Base-by-base conservation (phyloP, 2,113 vertebrate species). In the Archocentrus centrarchus region DNA sequence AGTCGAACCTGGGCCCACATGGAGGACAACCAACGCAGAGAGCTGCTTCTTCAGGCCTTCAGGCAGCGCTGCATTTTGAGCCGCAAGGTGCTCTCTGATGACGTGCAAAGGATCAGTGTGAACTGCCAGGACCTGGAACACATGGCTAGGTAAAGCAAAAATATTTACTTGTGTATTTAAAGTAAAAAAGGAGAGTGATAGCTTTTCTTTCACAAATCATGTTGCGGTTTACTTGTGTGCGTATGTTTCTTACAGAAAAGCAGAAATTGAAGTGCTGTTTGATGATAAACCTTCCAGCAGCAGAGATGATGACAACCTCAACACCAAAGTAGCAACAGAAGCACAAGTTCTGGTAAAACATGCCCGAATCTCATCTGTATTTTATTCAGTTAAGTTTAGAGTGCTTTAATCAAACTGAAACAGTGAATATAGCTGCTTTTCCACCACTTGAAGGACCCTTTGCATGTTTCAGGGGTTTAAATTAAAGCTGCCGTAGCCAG, bases 261-360 rank as follows among this genome's bases (percentile, higher is more conserved):
- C 95, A 37, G 95, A 95, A 64, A 75, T 92, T 80, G 93, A 95
- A 68, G 84, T 96, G 20, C 68, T 94, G 81, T 96, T 96, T 81
- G 92, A 66, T 80, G 92, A 66, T 76, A 83, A 92, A 22, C 35
- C 85, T 11, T 91, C 85, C 10, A 82, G 78, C 63, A 80, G 24
- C 63, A 83, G 57, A 77, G 85, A 86, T 47, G 15, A 70, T 10
- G 84, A 92, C 22, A 44, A 20, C 7, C 32, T 88, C 18, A 80
- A 66, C 41, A 81, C 80, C 8, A 89, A 87, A 81, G n/a, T 64
- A 4, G 63, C 86, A 70, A 73, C 93, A 17, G 95, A 96, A 61
- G 91, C 96, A 27, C 91, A 94, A 62, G 94, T 96, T 80, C 86
- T 96, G 92, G 96, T 96, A 92, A 93, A 94, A 79, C 2, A 55